Percentiles rank a stretch among this genome's conserved stretches.
phyloP scores from a whole-genome alignment of 2,113 vertebrate species.

The Petroica traversi region DNA sequence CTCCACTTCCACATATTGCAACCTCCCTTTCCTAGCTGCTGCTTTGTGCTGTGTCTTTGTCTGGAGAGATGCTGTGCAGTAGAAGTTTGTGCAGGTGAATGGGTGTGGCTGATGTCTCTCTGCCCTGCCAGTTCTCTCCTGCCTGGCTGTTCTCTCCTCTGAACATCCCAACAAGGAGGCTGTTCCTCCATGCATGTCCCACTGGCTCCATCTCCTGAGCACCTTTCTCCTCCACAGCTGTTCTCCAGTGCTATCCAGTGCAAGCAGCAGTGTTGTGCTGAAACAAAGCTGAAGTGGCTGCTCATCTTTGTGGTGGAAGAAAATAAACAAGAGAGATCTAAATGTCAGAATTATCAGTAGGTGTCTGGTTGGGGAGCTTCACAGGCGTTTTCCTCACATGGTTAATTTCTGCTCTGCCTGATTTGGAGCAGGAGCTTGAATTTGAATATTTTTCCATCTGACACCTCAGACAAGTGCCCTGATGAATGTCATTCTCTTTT shows the following conservation, averaged over 20 bases:
- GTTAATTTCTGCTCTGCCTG: neutral
- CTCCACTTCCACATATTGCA: neutral
- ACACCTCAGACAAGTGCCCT: neutral
- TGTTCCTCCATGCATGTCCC: neutral
- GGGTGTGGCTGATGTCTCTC: neutral
- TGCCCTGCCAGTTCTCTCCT: neutral
- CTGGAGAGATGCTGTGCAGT: neutral
- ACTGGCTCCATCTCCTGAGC: neutral
- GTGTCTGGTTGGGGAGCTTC: neutral
- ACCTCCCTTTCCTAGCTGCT: neutral
- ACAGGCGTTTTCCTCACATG: neutral
- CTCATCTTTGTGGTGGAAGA: neutral
- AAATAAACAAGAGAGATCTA: neutral
- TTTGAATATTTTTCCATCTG: neutral
- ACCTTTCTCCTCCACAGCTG: neutral
- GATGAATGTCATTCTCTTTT: neutral
- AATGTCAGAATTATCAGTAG: neutral
- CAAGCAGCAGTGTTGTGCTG: neutral
- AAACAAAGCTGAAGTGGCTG: neutral
- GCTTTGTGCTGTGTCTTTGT: neutral
- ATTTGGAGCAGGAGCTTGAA: neutral
- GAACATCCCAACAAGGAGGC: fast-evolving
- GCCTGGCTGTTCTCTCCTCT: neutral
- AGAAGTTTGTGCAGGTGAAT: neutral
- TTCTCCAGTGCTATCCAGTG: neutral